Percentiles rank a stretch among this genome's conserved stretches.
These are phyloP conservation scores for Xylocampa areola DNA, from an alignment of 2,888 invertebrate species.

Conservation along the genomic window DNA sequence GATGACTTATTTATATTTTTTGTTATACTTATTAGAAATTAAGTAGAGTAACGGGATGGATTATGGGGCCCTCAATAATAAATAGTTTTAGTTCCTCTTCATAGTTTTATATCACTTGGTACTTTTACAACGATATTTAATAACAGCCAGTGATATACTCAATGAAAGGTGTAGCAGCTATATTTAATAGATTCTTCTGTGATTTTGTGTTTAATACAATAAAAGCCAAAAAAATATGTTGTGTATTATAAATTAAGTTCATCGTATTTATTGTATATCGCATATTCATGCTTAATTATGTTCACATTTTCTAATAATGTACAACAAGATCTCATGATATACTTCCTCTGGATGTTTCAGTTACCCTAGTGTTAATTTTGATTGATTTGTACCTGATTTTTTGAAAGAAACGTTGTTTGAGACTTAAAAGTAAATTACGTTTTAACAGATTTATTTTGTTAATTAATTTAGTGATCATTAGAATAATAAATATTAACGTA, in stretches of 20 bases:
- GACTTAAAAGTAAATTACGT: constrained; percentile 81
- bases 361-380: constrained; percentile 88
- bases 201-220: constrained; percentile 82
- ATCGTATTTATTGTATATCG: constrained; percentile 68
- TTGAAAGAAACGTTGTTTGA: constrained; percentile 78
- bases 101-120: constrained; percentile 55
- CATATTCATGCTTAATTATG: constrained; percentile 64
- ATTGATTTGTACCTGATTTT: constrained; percentile 89
- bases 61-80: constrained; percentile 74
- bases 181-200: constrained; percentile 75
- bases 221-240: constrained; percentile 85
- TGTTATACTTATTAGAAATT: constrained; percentile 84
- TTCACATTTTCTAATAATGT: constrained; percentile 64
- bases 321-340: constrained; percentile 83
- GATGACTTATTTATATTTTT: constrained; percentile 86
- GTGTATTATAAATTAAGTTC: constrained; percentile 75
- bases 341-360: constrained; percentile 84
- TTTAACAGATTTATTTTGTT: constrained; percentile 85
- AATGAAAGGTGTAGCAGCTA: constrained; percentile 65
- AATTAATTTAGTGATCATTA: constrained; percentile 74
- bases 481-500: constrained; percentile 69
- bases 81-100: constrained; percentile 57
- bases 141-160: constrained; percentile 57
- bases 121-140: constrained; percentile 53
- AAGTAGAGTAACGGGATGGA: constrained; percentile 74